Evolutionary conservation across 2,113 vertebrate genomes (phyloP), one percentile per base, ranked within the genome.

Genomic region (Lophotis ruficrista): DNA sequence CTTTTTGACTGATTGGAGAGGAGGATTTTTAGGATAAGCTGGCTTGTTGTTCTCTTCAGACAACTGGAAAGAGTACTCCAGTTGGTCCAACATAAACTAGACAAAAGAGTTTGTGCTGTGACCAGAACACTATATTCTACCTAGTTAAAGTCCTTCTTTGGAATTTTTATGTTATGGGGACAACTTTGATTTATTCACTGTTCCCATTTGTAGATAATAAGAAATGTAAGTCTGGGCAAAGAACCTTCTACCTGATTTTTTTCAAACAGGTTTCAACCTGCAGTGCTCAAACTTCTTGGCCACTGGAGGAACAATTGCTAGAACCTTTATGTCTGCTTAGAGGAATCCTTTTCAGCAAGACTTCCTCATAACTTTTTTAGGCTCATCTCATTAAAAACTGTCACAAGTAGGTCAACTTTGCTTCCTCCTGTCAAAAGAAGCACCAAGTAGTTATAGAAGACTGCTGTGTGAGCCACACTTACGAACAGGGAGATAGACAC

Each of bases 341-440:
- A 88, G 62, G 33, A 79, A 86, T 80, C 41, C 45, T 86, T 86
- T 87, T 50, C 79, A 89, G 76, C 8, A 28, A 73, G 50, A 70
- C 23, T 51, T 66, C 16, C 37, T 89, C 9, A 3, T 71, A 66
- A 76, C 6, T 15, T 87, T 95, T 94, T 71, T 75, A 93, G 73
- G 61, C 20, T 83, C 12, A 17, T 88, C 62, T 90, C 79, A 73
- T 93, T 85, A 85, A 85, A 91, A 94, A 45, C 58, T 83, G 47
- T 80, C 54, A 90, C 93, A 97, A 94, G 90, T 83, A 90, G 79
- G 76, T 90, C 80, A 80, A 1, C 86, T 88, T 90, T 70, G 13
- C 76, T 92, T 88, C 38, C 9, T 83, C 24, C 54, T 88, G 41
- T 85, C 83, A 72, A 69, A 91, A 85, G 73, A 58, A 90, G 43